phyloP scores from a whole-genome alignment of 2,797 vertebrate species.

The Muraenolepis orangiensis region DNA sequence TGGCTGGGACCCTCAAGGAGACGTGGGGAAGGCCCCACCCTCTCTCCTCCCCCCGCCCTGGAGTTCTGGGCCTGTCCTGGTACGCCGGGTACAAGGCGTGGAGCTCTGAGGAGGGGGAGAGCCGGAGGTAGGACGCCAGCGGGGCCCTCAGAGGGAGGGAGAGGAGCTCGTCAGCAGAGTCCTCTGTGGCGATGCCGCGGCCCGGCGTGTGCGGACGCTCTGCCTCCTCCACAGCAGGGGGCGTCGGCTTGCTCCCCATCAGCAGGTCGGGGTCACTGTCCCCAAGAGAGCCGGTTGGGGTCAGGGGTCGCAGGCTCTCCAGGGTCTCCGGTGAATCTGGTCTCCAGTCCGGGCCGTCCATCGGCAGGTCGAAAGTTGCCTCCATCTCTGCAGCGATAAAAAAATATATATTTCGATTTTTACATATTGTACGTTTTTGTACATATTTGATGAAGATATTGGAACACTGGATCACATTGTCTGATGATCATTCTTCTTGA shows the following conservation, averaged over 20 bases:
- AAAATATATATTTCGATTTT: too few relatives aligned
- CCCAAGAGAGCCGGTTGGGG: conserved; percentile 73
- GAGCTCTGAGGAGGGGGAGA: conserved; percentile 32
- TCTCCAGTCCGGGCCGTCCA: conserved; percentile 63
- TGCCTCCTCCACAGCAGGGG: conserved; percentile 68
- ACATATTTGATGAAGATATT: background rate
- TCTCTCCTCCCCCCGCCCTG: conserved; percentile 76
- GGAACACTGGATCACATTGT: background rate
- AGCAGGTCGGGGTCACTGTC: conserved; percentile 73
- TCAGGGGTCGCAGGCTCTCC: conserved; percentile 61
- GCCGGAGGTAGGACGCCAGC: conserved; percentile 20
- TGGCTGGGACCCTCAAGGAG: conserved; percentile 76
- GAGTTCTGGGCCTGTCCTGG: conserved; percentile 85
- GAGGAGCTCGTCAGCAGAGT: conserved; percentile 60
- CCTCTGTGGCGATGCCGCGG: conserved; percentile 64
- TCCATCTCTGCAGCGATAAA: conserved; percentile 44
- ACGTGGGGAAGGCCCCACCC: conserved; percentile 65
- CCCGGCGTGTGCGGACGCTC: conserved; percentile 81
- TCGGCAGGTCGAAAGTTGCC: conserved; percentile 46
- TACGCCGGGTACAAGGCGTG: conserved; percentile 62
- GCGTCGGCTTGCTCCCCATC: conserved; percentile 62
- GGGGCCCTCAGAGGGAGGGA: conserved; percentile 47
- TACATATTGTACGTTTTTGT: too few relatives aligned
- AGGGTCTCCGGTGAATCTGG: conserved; percentile 41
- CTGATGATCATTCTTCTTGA: background rate